Base-by-base conservation (phyloP, 2,888 invertebrate species). In the Tribolium freemani region DNA sequence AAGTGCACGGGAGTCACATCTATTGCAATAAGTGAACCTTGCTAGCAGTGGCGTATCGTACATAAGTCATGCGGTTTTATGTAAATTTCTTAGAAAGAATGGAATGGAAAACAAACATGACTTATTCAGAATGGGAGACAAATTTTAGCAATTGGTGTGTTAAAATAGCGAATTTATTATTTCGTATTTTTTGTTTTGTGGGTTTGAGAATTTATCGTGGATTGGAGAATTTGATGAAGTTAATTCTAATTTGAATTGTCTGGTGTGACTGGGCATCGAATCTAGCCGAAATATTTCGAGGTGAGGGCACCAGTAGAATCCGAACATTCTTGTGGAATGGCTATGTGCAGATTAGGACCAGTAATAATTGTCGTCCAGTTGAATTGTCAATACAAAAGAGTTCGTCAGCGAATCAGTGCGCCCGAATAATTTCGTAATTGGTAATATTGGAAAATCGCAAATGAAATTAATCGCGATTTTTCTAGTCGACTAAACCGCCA, bases 211-310 rank as follows among this genome's bases (percentile, higher is more conserved):
- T 4, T 56, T 57, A 44, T 57, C 57, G 31, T 60, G 46, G 21
- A 48, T 60, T 48, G 48, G 48, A 26, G 60, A 48, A 48, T 70
- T 16, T 67, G 66, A 66, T 54, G 53, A 67, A 66, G 66, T 73
- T 54, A 66, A 72, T 72, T 73, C 53, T 60, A 69, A 69, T 73
- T 73, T 53, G 60, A 69, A 69, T 73, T 38, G 66, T 69, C 54
- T 48, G 44, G 45, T 51, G 9, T 50, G 48, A 48, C 48, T 26
- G 57, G 57, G 51, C 45, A 20, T 46, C 8, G 61, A 44, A 67
- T 67, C 54, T 61, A 38, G 56, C 73, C 72, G 67, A 74, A 74
- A 75, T 74, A 76, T 76, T 77, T 75, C 76, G 74, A 75, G 77
- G 76, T 75, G 72, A 44, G 67, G 68, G 71, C 73, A 66, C 20